Conservation (phyloP, 2,797 vertebrate species). For the Crocodylus rhombifer region DNA sequence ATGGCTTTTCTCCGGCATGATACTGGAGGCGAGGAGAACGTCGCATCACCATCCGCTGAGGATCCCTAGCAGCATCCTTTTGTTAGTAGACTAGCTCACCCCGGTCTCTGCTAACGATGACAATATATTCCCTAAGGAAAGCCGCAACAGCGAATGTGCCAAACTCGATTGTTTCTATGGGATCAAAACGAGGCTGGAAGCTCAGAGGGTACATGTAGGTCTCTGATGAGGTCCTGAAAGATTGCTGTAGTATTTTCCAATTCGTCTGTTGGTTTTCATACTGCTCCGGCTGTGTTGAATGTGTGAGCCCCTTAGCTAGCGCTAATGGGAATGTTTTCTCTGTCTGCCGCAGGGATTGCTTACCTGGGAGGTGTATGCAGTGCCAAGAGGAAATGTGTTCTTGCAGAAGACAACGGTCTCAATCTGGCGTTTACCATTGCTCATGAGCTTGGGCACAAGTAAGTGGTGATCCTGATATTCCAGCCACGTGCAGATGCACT, state of each 20-base stretch:
- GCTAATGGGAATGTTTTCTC: constrained; percentile 56
- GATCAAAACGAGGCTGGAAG: neutral
- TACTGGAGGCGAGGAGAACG: neutral
- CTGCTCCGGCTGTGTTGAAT: neutral
- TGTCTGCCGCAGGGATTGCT: constrained; percentile 89
- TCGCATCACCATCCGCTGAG: neutral
- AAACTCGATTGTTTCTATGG: constrained; percentile 15
- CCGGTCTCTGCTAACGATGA: neutral
- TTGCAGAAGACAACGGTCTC: constrained; percentile 97
- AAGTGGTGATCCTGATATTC: constrained; percentile 68
- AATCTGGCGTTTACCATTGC: constrained; percentile 98
- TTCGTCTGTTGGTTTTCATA: no score
- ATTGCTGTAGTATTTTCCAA: neutral
- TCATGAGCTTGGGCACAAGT: constrained; percentile 98
- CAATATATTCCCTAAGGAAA: constrained; percentile 10
- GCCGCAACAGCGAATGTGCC: neutral
- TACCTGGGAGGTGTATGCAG: constrained; percentile 96
- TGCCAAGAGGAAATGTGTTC: constrained; percentile 93
- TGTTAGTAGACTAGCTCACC: neutral
- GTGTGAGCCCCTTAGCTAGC: neutral
- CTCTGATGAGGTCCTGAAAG: neutral
- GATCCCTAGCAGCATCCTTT: neutral
- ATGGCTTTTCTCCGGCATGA: neutral
- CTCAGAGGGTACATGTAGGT: neutral
- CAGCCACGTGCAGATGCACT: neutral